Percentiles rank a stretch among this genome's conserved stretches.
phyloP scores from a whole-genome alignment of 1,140 invertebrate genomes.

The Conopomorpha cramerella region DNA sequence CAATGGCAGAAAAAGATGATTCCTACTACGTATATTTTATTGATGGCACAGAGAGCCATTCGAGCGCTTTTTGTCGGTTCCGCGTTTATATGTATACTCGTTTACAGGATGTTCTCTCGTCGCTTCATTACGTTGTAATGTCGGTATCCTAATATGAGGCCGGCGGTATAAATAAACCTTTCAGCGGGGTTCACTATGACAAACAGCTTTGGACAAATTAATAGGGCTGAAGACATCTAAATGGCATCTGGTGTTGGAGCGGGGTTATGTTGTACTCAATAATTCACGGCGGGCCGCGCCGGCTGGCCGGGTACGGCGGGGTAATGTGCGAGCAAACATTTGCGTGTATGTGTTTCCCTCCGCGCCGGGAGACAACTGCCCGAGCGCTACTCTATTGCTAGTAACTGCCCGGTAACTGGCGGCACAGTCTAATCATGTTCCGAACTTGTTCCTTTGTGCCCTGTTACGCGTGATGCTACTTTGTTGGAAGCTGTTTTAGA shows the following conservation, averaged over 20 bases:
- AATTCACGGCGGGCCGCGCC: slow-evolving; percentile 13
- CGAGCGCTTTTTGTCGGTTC: background rate
- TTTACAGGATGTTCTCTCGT: slow-evolving; percentile 10
- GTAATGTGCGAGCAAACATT: slow-evolving; percentile 25
- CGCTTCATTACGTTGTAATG: slow-evolving; percentile 12
- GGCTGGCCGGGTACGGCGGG: slow-evolving; percentile 1
- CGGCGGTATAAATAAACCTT: slow-evolving; percentile 29
- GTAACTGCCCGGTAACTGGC: background rate
- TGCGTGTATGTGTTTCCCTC: slow-evolving; percentile 10
- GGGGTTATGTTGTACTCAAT: slow-evolving; percentile 16
- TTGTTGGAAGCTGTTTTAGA: too few relatives aligned
- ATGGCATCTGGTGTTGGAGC: slow-evolving; percentile 35
- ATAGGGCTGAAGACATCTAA: slow-evolving; percentile 23
- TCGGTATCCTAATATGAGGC: slow-evolving; percentile 6
- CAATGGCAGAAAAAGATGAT: slow-evolving; percentile 11
- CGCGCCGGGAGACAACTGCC: background rate
- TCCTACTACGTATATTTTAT: slow-evolving; percentile 15
- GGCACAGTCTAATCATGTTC: background rate
- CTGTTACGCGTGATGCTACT: too few relatives aligned
- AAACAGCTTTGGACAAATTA: slow-evolving; percentile 30
- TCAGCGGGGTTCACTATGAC: slow-evolving; percentile 32
- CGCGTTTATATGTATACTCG: slow-evolving; percentile 7
- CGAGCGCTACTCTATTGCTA: background rate
- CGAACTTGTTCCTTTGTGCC: too few relatives aligned
- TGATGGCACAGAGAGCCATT: slow-evolving; percentile 11